Evolutionary conservation across 2,797 vertebrate genomes (phyloP), one percentile per base, ranked within the genome.

Genomic region (Liparis tanakae): DNA sequence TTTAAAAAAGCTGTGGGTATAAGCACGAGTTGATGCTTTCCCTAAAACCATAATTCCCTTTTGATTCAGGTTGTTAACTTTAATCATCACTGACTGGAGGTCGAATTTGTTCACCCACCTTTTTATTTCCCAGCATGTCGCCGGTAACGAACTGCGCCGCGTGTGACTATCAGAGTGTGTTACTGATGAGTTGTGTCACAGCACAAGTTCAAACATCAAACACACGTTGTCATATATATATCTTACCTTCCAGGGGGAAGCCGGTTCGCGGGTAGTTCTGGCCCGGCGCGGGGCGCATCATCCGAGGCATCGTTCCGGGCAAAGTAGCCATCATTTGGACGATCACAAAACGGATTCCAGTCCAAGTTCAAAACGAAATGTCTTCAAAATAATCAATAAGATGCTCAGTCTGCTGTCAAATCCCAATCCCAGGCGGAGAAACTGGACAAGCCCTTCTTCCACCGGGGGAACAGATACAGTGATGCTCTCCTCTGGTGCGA

Each of bases 181-280:
- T 20, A 20, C 13, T 65, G 61, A 39, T 3, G 60, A 61, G 43
- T 74, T 69, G 67, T 65, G 67, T 66, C 77, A 67, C 56, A 70
- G 64, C 69, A 60, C 69, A 67, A 79, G 65, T 80, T 80, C 64
- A 83, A 34, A 65, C 75, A 67, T 39, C 22, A 69, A 46, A 51
- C 69, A 72, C 58, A 68, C 14, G 73, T 50, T 67, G 65, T 67
- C 67, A 22, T 39, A 8, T 57, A 8, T 57, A 30, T 30, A 6
- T 50, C 89, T 92, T 95, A 98, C 97, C 97, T 97, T 98, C 97
- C 91, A 98, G 67, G 0, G 97, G 97, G 74, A 98, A 98, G 70
- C 97, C 97, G 10, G 96, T 96, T 79, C 97, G 93, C 0, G 96
- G 96, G 62, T 98, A 98, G 89, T 96, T 98, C 93, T 98, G 97